phyloP scores from a whole-genome alignment of 2,797 vertebrate species.

The Protonibea diacanthus region DNA sequence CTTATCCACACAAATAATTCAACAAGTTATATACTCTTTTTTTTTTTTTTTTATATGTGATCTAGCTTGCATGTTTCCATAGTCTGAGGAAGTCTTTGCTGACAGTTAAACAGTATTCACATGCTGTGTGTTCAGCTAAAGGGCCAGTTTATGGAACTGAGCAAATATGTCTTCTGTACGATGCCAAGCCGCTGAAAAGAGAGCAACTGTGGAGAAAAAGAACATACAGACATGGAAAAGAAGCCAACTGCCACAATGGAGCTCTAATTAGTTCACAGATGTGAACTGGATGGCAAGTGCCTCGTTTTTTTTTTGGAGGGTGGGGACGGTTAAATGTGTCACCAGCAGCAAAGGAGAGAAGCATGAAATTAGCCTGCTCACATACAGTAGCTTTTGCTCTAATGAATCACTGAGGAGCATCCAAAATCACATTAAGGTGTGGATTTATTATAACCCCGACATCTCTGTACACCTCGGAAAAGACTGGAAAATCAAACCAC shows the following conservation, averaged over 20 bases:
- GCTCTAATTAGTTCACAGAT: slow-evolving; percentile 70
- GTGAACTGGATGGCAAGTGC: slow-evolving; percentile 57
- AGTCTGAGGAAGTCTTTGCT: slow-evolving; percentile 9
- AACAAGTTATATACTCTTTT: neutral
- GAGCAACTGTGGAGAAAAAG: slow-evolving; percentile 3
- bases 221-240: slow-evolving; percentile 14
- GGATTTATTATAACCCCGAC: slow-evolving; percentile 9
- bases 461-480: slow-evolving; percentile 15
- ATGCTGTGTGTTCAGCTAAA: slow-evolving; percentile 21
- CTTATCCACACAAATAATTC: neutral
- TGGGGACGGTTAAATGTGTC: slow-evolving; percentile 63
- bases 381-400: slow-evolving; percentile 9
- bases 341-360: slow-evolving; percentile 43
- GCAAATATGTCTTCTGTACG: slow-evolving; percentile 34
- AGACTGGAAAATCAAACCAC: slow-evolving; percentile 17
- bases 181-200: slow-evolving; percentile 22
- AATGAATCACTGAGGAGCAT: slow-evolving; percentile 49
- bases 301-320: slow-evolving; percentile 3
- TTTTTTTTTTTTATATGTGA: neutral
- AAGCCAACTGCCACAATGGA: slow-evolving; percentile 58
- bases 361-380: slow-evolving; percentile 54
- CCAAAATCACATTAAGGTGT: slow-evolving; percentile 33
- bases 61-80: neutral
- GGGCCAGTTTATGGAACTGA: slow-evolving; percentile 44
- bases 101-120: slow-evolving; percentile 19